phyloP scores from a whole-genome alignment of 1,140 invertebrate species.

The Rhagoletis pomonella region DNA sequence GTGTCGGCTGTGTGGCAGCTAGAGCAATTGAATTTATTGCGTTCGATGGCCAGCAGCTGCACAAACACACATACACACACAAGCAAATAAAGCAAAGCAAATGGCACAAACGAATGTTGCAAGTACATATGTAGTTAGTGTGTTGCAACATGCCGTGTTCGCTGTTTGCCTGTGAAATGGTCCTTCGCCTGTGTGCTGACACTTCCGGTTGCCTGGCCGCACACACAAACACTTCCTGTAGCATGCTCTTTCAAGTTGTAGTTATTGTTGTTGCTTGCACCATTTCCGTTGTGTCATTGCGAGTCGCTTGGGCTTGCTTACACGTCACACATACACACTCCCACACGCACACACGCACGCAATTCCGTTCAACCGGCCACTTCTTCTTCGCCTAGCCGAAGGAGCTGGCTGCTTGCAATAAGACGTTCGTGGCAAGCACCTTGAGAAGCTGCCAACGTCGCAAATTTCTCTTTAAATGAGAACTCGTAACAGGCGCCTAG shows the following conservation, averaged over 20 bases:
- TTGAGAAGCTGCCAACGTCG: slow-evolving; percentile 57
- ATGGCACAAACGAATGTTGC: not conserved
- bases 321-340: no score
- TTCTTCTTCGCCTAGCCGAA: slow-evolving; percentile 4
- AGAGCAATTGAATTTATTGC: slow-evolving; percentile 44
- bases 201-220: slow-evolving; percentile 39
- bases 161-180: slow-evolving; percentile 42
- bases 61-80: not conserved
- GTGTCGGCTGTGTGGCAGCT: slow-evolving; percentile 41
- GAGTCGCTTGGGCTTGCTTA: not conserved
- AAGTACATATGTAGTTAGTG: not conserved
- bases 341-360: not conserved
- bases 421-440: slow-evolving; percentile 8
- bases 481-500: slow-evolving; percentile 59
- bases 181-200: slow-evolving; percentile 47
- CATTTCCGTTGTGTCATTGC: not conserved
- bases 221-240: not conserved
- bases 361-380: not conserved
- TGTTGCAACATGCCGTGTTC: not conserved
- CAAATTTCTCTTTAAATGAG: slow-evolving; percentile 58
- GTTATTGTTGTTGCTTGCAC: not conserved
- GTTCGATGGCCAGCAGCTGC: not conserved
- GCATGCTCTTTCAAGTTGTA: not conserved
- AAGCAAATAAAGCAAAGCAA: not conserved
- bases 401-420: not conserved